Conservation (phyloP, 37 sponge, comb jelly and placozoan species). For the Agelas oroides region DNA sequence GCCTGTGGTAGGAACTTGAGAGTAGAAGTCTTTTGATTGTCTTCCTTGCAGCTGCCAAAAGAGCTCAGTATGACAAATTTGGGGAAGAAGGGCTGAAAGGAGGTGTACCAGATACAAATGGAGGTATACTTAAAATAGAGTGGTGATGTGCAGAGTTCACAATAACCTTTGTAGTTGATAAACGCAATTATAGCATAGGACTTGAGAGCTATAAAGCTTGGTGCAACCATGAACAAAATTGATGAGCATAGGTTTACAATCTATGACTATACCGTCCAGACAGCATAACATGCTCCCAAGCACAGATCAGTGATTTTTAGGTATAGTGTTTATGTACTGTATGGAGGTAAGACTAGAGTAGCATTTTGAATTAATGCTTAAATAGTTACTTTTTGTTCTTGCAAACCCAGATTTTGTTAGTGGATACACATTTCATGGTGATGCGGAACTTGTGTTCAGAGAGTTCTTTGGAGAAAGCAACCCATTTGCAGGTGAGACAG, state of each 20-base stretch:
- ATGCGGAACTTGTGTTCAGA: conserved; percentile 80
- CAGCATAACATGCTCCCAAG: no score
- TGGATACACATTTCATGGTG: conserved; percentile 91
- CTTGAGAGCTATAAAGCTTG: no score
- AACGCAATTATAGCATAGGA: background rate
- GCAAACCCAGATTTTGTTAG: conserved; percentile 64
- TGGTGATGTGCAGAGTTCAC: background rate
- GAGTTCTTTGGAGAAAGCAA: conserved; percentile 97
- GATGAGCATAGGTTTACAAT: no score
- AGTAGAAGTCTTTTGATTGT: no score
- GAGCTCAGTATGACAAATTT: conserved; percentile 93
- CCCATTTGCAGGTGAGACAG: conserved; percentile 85
- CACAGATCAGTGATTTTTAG: no score
- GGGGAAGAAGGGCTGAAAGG: conserved; percentile 97
- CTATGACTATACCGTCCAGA: no score
- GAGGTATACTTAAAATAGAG: conserved; percentile 18
- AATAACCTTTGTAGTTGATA: background rate
- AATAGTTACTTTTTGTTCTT: background rate
- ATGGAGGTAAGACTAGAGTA: no score
- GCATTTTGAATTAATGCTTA: no score
- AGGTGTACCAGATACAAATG: conserved; percentile 83
- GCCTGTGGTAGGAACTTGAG: no score
- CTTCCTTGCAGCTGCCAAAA: conserved; percentile 28
- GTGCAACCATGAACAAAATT: no score
- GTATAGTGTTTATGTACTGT: no score